phyloP scores from a whole-genome alignment of 2,113 vertebrate genomes.

The Sialia sialis region DNA sequence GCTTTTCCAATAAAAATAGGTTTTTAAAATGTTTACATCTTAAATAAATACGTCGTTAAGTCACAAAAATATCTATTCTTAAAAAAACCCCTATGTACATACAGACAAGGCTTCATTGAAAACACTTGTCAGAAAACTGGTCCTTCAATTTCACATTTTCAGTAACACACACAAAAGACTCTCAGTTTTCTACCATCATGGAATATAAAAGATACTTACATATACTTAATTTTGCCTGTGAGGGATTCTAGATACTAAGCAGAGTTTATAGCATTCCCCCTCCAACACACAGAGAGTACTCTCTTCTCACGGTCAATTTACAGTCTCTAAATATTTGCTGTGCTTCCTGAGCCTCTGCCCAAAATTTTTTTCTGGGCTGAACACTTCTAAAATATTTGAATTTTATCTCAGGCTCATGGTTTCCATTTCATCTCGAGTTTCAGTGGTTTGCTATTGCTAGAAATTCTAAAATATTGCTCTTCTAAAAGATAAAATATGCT shows the following conservation, averaged over 20 bases:
- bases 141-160: neutral
- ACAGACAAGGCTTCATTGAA: neutral
- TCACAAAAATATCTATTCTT: neutral
- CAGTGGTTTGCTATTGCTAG: neutral
- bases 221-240: neutral
- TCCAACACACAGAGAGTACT: neutral
- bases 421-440: neutral
- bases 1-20: neutral
- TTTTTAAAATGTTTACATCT: neutral
- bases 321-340: neutral
- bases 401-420: neutral
- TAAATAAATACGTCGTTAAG: neutral
- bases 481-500: neutral
- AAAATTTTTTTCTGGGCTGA: neutral
- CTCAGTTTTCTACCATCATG: neutral
- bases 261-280: neutral
- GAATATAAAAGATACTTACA: neutral
- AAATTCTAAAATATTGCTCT: neutral
- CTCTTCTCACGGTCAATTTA: neutral
- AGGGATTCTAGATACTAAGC: neutral
- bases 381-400: neutral
- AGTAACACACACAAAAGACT: rapidly evolving
- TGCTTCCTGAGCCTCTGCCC: neutral
- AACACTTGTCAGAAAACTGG: neutral
- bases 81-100: neutral